These are phyloP conservation scores for Polypedilum pembai DNA, from an alignment of 1,140 invertebrate species.

Conservation along the genomic window DNA sequence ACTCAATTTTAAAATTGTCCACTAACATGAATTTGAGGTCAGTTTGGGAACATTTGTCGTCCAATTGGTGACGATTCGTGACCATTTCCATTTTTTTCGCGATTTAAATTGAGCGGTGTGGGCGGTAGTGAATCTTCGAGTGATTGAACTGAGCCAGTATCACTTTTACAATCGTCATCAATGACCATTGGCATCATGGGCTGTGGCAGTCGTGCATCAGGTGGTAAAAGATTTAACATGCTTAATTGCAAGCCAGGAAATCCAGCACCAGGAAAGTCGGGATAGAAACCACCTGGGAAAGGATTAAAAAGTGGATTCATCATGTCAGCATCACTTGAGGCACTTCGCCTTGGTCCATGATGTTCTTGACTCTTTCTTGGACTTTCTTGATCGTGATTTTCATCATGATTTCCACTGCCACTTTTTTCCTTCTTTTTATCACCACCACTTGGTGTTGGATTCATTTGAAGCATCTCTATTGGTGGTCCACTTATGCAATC, in stretches of 20 bases:
- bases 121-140: conserved; percentile 53
- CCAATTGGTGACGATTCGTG: not conserved
- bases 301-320: conserved; percentile 59
- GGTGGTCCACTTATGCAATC: conserved; percentile 69
- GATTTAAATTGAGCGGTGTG: conserved; percentile 47
- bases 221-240: conserved; percentile 73
- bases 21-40: conserved; percentile 9
- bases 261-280: conserved; percentile 61
- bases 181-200: conserved; percentile 45
- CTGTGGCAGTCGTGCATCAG: conserved; percentile 54
- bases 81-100: conserved; percentile 43
- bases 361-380: conserved; percentile 29
- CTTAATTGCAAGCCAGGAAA: conserved; percentile 70
- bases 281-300: conserved; percentile 67
- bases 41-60: not conserved
- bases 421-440: conserved; percentile 32
- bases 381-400: conserved; percentile 32
- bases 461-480: conserved; percentile 60
- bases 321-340: conserved; percentile 54
- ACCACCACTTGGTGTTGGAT: conserved; percentile 43
- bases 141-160: conserved; percentile 52
- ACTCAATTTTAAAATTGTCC: conserved; percentile 1
- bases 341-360: conserved; percentile 38
- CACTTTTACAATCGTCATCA: conserved; percentile 58
- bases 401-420: conserved; percentile 35